Evolutionary conservation across 2,888 invertebrate genomes (phyloP).

Genomic region (Seira ritae): DNA sequence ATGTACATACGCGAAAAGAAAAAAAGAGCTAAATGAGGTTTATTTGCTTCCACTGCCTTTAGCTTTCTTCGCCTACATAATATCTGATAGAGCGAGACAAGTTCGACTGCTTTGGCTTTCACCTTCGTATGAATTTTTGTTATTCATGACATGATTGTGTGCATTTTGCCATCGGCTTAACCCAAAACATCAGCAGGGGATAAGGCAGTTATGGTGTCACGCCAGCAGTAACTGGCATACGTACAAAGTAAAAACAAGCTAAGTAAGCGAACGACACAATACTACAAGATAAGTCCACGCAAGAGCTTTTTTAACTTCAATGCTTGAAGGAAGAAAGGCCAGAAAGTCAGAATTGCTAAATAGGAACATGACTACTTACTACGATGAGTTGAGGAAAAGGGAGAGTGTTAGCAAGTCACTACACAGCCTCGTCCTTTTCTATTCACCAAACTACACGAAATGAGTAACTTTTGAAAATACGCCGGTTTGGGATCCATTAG

Average conservation of each 20-base stretch:
- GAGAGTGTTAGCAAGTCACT: neutral
- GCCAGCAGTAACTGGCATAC: neutral
- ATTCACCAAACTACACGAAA: neutral
- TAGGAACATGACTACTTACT: neutral
- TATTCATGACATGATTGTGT: slow-evolving; percentile 7
- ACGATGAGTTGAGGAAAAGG: neutral
- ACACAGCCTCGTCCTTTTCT: neutral
- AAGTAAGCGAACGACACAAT: neutral
- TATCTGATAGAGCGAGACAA: neutral
- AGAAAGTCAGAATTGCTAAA: slow-evolving; percentile 11
- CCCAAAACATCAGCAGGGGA: slow-evolving; percentile 3
- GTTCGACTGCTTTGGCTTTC: neutral
- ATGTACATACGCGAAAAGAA: no score
- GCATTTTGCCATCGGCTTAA: slow-evolving; percentile 16
- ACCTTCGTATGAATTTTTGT: neutral
- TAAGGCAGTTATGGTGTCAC: neutral
- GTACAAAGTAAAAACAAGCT: neutral
- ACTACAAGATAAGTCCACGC: neutral
- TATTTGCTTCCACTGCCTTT: neutral
- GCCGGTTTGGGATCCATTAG: slow-evolving; percentile 6
- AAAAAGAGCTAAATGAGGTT: neutral
- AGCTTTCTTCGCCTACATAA: neutral
- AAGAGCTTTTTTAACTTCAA: neutral
- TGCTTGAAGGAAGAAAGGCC: neutral
- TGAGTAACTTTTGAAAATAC: slow-evolving; percentile 5